These are phyloP conservation scores for Dichetophora obliterata DNA, from an alignment of 2,888 invertebrate species.

Conservation along the genomic window DNA sequence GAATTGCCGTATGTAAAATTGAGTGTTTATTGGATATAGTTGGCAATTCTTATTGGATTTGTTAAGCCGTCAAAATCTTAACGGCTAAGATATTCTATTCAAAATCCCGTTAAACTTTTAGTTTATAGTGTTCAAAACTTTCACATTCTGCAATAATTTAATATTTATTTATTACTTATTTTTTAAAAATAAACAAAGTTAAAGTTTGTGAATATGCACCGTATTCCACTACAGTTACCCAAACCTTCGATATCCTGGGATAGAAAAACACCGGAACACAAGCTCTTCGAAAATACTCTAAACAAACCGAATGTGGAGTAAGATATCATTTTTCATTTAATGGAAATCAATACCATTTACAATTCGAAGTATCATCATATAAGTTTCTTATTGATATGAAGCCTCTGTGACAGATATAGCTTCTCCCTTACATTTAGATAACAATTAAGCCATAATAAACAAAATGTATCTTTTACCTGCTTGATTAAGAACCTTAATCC, in stretches of 20 bases:
- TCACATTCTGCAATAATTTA: neutral
- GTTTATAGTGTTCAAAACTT: neutral
- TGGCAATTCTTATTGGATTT: neutral
- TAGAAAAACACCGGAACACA: slow-evolving; percentile 37
- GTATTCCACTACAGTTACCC: slow-evolving; percentile 42
- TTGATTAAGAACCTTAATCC: neutral
- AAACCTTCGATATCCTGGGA: slow-evolving; percentile 44
- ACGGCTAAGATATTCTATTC: neutral
- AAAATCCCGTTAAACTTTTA: slow-evolving; percentile 14
- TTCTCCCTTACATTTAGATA: too few species aligned
- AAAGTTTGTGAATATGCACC: slow-evolving; percentile 42
- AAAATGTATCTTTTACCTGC: too few species aligned
- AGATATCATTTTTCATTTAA: slow-evolving; percentile 2
- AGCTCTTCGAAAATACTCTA: slow-evolving; percentile 45
- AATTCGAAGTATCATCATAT: too few species aligned
- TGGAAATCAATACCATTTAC: too few species aligned
- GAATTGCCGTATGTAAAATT: too few species aligned
- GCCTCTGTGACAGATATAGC: too few species aligned
- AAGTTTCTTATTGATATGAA: too few species aligned
- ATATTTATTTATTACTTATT: neutral
- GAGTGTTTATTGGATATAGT: neutral
- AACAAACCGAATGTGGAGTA: slow-evolving; percentile 46
- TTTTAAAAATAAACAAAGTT: slow-evolving; percentile 3
- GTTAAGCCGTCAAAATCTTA: neutral
- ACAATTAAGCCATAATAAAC: too few species aligned